Conservation (phyloP, 2,113 vertebrate genomes). For the Dasyornis broadbenti region DNA sequence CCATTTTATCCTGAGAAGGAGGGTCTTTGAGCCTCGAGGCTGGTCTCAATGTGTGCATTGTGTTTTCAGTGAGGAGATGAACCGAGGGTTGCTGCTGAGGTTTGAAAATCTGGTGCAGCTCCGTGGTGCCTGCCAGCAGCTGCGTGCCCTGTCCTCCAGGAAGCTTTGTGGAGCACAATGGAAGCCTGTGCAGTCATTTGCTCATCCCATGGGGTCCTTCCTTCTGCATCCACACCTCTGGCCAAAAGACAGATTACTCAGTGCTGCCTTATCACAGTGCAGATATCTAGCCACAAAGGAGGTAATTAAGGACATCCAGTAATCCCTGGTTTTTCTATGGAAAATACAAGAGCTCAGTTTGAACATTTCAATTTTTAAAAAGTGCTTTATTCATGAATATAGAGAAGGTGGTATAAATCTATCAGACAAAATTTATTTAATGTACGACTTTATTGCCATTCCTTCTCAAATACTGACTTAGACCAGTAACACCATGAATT, state of each 20-base stretch:
- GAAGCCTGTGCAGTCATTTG: conserved; percentile 16
- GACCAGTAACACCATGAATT: not conserved
- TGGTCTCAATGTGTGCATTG: not conserved
- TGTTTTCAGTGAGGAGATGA: conserved; percentile 55
- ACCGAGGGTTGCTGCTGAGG: not conserved
- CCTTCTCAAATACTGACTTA: not conserved
- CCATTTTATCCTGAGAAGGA: not conserved
- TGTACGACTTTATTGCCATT: not conserved
- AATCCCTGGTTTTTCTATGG: not conserved
- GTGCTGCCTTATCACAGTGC: not conserved
- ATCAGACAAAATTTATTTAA: not conserved
- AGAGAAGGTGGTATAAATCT: not conserved
- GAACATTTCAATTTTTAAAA: not conserved
- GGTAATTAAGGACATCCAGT: conserved; percentile 23
- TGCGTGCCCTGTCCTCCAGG: not conserved
- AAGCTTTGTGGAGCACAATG: conserved; percentile 14
- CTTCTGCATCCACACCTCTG: not conserved
- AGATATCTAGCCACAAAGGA: conserved; percentile 59
- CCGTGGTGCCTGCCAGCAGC: conserved; percentile 1
- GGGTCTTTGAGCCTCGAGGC: not conserved
- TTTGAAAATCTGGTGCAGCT: conserved; percentile 49
- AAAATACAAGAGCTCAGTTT: not conserved
- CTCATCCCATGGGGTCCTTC: not conserved
- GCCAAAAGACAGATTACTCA: not conserved
- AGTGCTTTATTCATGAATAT: not conserved